Evolutionary conservation across 2,797 vertebrate genomes (phyloP).

Genomic region (Mus minutoides): DNA sequence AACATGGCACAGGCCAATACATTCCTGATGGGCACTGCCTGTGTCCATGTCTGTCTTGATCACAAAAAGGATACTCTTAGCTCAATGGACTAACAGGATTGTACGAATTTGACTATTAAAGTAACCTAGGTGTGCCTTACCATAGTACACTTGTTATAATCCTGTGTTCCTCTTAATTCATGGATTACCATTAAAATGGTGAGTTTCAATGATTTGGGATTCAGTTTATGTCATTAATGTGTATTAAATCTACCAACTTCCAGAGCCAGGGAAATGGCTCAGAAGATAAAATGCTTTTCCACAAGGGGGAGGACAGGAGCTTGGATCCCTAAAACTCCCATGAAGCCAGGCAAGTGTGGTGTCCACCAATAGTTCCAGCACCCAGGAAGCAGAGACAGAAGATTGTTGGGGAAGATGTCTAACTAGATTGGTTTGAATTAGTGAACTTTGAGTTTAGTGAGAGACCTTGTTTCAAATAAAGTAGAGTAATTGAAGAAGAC

Average conservation of each 20-base stretch:
- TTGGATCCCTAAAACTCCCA: background rate
- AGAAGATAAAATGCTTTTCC: background rate
- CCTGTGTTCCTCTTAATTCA: background rate
- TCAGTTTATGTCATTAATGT: background rate
- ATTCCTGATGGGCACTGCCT: background rate
- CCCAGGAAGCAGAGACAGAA: background rate
- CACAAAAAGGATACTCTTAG: background rate
- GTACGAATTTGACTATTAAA: background rate
- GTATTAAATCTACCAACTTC: background rate
- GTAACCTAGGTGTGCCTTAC: background rate
- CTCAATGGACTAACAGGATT: background rate
- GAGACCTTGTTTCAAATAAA: background rate
- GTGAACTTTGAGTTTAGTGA: background rate
- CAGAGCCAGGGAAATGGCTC: background rate
- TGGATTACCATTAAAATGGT: background rate
- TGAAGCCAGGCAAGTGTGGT: background rate
- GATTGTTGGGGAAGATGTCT: background rate
- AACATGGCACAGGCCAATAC: background rate
- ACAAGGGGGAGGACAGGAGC: background rate
- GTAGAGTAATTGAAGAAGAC: background rate
- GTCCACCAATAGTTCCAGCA: background rate
- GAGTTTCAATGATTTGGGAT: background rate
- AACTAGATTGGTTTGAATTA: background rate
- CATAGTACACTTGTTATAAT: background rate
- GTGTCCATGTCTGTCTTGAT: background rate